These are phyloP conservation scores for Leptinotarsa lineolata DNA, from an alignment of 1,140 invertebrate genomes.

Conservation along the genomic window DNA sequence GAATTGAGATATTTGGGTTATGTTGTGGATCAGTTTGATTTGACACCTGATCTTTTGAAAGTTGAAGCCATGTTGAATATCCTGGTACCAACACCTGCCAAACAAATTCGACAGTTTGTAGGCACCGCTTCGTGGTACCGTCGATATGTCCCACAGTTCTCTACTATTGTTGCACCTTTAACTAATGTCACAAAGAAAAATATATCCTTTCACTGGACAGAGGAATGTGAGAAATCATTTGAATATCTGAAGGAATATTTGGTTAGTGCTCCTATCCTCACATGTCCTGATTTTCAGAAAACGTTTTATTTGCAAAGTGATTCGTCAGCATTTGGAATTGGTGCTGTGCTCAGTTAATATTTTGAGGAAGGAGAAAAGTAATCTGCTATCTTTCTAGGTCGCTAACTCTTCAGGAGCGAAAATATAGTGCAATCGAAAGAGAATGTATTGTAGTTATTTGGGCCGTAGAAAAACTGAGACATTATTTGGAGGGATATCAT, in stretches of 20 bases:
- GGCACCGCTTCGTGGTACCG: too few relatives aligned
- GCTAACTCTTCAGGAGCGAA: conserved; percentile 52
- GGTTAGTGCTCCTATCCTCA: conserved; percentile 14
- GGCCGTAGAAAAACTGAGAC: conserved; percentile 54
- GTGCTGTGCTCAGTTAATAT: too few relatives aligned
- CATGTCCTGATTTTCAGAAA: conserved; percentile 32
- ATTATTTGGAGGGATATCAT: conserved; percentile 54
- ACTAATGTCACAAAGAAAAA: conserved; percentile 44
- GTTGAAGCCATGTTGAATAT: conserved; percentile 50
- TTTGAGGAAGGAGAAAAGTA: conserved; percentile 33
- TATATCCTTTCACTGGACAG: not conserved
- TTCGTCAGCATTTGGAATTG: too few relatives aligned
- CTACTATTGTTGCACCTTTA: conserved; percentile 19
- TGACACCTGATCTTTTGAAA: conserved; percentile 14
- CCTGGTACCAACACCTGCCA: conserved; percentile 37
- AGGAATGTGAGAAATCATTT: conserved; percentile 8
- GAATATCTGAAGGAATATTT: not conserved
- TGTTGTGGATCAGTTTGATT: not conserved
- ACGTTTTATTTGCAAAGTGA: too few relatives aligned
- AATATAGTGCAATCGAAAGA: conserved; percentile 56
- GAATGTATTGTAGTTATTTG: conserved; percentile 60
- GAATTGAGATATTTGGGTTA: conserved; percentile 22
- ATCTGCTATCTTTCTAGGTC: conserved; percentile 48
- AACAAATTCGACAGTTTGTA: conserved; percentile 29
- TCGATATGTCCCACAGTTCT: conserved; percentile 16